Base-by-base conservation (phyloP, 2,113 vertebrate species). In the Cavia aperea region DNA sequence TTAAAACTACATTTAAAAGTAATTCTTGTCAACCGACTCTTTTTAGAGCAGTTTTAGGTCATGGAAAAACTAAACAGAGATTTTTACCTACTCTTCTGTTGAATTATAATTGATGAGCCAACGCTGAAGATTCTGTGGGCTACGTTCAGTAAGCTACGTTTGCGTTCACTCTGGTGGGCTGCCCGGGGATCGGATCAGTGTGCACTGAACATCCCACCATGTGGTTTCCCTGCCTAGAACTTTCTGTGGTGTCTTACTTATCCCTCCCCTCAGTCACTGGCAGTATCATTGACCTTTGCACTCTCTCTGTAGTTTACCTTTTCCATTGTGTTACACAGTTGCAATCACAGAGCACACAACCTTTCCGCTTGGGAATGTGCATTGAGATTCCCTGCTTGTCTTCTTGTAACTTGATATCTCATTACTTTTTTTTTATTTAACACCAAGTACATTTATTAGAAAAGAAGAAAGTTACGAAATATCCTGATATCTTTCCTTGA, bases 1-100 rank as follows among this genome's bases (percentile, higher is more conserved):
- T 96, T 94, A 85, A 26, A 91, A 86, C 49, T 73, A 10, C 14
- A 18, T 72, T 94, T 81, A 58, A 51, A n/a, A 70, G 33, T 33
- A 68, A 73, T 68, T 23, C 26, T 43, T 60, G 3, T 19, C 31
- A 82, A n/a, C 7, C 70, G 83, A 56, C n/a, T 73, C 70, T 73
- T 39, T 78, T 90, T 39, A 8, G 72, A 91, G 56, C 46, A 60
- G 8, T 91, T 51, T 86, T 58, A 89, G 46, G 4, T 72, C 54
- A 26, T 11, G 75, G 63, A 46, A 92, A 90, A 78, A 39, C 11
- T 21, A 31, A 75, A 39, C 5, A 68, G 51, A 62, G 73, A 39
- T 24, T 70, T n/a, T 46, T 16, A 63, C 18, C 10, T 70, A 33
- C 72, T 58, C 36, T 15, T 9, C 66, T 1, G 0, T 29, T 63